These are phyloP conservation scores for Agrypnus murinus DNA, from an alignment of 2,888 invertebrate species.

Conservation along the genomic window DNA sequence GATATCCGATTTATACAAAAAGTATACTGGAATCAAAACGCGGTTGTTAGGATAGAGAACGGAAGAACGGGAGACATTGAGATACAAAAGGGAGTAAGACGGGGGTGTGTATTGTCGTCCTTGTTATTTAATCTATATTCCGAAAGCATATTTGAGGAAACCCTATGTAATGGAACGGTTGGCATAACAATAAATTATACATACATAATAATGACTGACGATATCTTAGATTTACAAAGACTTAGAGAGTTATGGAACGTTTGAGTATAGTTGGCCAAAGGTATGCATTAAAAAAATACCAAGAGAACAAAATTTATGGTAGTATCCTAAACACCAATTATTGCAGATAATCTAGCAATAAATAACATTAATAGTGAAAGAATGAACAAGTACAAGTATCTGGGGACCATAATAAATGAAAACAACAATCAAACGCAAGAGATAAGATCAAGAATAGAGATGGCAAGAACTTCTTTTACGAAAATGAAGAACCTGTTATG, in stretches of 20 bases:
- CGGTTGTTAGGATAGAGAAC: not conserved
- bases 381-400: not conserved
- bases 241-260: not conserved
- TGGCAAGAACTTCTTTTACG: not conserved
- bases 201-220: not conserved
- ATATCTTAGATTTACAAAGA: conserved; percentile 5
- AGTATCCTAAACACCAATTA: not conserved
- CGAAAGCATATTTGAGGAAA: conserved; percentile 11
- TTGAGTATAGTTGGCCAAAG: not conserved
- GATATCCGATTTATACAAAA: conserved; percentile 8
- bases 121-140: conserved; percentile 5
- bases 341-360: conserved; percentile 15
- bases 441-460: conserved; percentile 14
- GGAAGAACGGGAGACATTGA: conserved; percentile 7
- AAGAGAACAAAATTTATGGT: conserved; percentile 14
- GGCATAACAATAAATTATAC: not conserved
- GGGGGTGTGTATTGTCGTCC: not conserved
- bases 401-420: conserved; percentile 2
- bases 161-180: not conserved
- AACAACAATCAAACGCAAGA: conserved; percentile 8
- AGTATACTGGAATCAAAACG: not conserved
- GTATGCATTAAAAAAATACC: not conserved
- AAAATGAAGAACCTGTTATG: not conserved
- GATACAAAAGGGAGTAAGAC: conserved; percentile 7
- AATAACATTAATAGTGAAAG: not conserved